Conservation (phyloP, 1,140 invertebrate species). For the Sinonovacula constricta region DNA sequence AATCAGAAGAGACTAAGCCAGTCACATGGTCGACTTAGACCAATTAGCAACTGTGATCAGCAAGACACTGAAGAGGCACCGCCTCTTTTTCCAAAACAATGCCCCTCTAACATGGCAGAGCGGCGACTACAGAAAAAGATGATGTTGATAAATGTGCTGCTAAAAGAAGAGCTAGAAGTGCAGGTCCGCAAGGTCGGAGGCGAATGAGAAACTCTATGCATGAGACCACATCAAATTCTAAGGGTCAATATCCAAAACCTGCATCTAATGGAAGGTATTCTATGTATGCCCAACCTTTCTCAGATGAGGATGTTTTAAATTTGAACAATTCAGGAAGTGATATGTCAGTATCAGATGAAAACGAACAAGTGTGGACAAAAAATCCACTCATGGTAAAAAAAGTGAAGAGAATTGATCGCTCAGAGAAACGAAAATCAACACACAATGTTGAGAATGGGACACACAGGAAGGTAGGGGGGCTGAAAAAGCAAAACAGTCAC, state of each 20-base stretch:
- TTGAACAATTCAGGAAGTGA: slow-evolving; percentile 58
- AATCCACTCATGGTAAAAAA: slow-evolving; percentile 69
- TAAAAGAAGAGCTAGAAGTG: slow-evolving; percentile 70
- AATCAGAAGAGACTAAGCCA: slow-evolving; percentile 8
- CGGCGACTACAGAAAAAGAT: slow-evolving; percentile 51
- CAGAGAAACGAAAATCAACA: slow-evolving; percentile 41
- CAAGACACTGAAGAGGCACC: not conserved
- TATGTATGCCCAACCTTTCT: slow-evolving; percentile 58
- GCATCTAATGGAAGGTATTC: slow-evolving; percentile 52
- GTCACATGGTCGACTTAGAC: slow-evolving; percentile 19
- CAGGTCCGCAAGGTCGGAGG: slow-evolving; percentile 60
- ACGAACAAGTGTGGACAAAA: slow-evolving; percentile 68
- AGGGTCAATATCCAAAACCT: slow-evolving; percentile 35
- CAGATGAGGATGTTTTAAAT: slow-evolving; percentile 58
- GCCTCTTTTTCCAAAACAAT: slow-evolving; percentile 29
- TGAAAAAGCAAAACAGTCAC: slow-evolving; percentile 24
- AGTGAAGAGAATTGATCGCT: slow-evolving; percentile 57
- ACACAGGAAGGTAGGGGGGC: slow-evolving; percentile 4
- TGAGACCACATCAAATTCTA: slow-evolving; percentile 46
- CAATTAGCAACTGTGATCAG: slow-evolving; percentile 1
- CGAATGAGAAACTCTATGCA: slow-evolving; percentile 59
- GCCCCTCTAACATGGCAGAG: slow-evolving; percentile 59
- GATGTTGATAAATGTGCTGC: slow-evolving; percentile 4
- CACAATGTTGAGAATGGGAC: slow-evolving; percentile 47
- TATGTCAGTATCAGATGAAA: slow-evolving; percentile 63